Evolutionary conservation across 2,888 invertebrate genomes (phyloP).

Genomic region (Biston betularia): DNA sequence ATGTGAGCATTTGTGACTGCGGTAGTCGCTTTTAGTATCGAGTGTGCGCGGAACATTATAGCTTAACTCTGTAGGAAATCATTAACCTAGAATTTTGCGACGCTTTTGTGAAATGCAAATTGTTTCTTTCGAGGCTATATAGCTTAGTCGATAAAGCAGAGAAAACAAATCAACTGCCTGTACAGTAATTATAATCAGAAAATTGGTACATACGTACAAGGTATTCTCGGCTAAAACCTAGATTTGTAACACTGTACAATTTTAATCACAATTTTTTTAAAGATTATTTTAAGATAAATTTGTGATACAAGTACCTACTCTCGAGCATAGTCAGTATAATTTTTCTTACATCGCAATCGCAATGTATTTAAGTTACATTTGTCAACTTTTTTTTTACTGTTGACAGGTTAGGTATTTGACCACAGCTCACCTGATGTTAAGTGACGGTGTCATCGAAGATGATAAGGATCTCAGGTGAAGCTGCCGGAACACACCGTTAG

Average conservation of each 20-base stretch:
- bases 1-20: constrained; percentile 2
- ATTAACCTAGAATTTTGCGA: constrained; percentile 68
- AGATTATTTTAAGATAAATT: too few species aligned
- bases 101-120: constrained; percentile 36
- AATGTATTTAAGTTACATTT: too few species aligned
- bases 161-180: constrained; percentile 9
- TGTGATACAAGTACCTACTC: too few species aligned
- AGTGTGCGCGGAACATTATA: constrained; percentile 27
- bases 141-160: constrained; percentile 21
- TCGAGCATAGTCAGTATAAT: too few species aligned
- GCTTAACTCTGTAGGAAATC: constrained; percentile 63
- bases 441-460: too few species aligned
- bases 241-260: too few species aligned
- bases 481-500: too few species aligned
- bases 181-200: constrained; percentile 11
- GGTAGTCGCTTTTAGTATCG: constrained; percentile 5
- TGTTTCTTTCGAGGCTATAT: constrained; percentile 13
- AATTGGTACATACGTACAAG: neutral
- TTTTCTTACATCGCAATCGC: too few species aligned
- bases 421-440: too few species aligned
- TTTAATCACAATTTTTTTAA: neutral
- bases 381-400: too few species aligned
- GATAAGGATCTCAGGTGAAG: too few species aligned
- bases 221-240: neutral
- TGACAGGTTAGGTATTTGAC: too few species aligned